phyloP scores from a whole-genome alignment of 2,797 vertebrate genomes.

The Argentina silus region DNA sequence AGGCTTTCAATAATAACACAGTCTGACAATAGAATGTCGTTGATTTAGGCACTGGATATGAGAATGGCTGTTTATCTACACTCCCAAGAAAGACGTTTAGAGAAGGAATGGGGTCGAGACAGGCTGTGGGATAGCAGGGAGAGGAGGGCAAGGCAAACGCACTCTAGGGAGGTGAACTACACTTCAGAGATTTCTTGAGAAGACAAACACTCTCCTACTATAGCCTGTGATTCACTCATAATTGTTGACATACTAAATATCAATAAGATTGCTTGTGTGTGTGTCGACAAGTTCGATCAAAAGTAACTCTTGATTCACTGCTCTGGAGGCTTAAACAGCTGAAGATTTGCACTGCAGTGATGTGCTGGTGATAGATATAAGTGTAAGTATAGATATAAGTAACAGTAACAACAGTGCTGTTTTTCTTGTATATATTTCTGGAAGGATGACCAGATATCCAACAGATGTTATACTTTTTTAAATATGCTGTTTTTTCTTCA shows the following conservation, averaged over 20 bases:
- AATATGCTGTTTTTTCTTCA: no score
- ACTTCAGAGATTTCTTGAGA: not conserved
- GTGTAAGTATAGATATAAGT: no score
- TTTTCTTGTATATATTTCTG: no score
- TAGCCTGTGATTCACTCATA: not conserved
- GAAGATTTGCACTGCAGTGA: no score
- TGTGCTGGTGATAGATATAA: no score
- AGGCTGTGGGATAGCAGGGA: constrained; percentile 1
- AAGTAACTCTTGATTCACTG: no score
- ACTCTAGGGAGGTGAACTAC: not conserved
- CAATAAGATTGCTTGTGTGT: not conserved
- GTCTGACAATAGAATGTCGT: constrained; percentile 2
- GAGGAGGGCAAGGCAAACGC: not conserved
- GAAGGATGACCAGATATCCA: no score
- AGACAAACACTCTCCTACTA: not conserved
- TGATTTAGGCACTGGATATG: not conserved
- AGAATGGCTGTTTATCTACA: constrained; percentile 7
- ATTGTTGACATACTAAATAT: not conserved
- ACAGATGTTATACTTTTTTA: no score
- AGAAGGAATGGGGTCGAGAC: not conserved
- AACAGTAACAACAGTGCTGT: no score
- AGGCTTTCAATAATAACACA: not conserved
- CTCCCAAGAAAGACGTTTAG: constrained; percentile 5
- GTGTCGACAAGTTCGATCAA: not conserved
- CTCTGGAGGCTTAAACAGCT: no score